phyloP scores from a whole-genome alignment of 2,797 vertebrate species.

The Hippopotamyrus pictus region DNA sequence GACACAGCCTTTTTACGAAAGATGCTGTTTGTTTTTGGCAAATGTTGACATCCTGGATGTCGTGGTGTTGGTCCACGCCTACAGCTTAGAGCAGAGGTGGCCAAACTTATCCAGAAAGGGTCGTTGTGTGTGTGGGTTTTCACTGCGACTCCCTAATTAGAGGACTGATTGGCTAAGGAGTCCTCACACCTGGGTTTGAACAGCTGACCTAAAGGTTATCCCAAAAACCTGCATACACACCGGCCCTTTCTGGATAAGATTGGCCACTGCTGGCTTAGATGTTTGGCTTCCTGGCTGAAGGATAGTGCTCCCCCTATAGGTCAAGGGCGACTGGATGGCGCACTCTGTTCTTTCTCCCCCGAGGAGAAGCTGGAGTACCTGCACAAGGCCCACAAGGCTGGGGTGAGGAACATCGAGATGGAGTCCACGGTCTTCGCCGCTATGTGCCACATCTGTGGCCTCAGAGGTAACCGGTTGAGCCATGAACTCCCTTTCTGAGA shows the following conservation, averaged over 20 bases:
- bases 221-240: background rate
- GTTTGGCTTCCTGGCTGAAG: background rate
- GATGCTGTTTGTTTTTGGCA: background rate
- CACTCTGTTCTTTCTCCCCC: conserved; percentile 77
- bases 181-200: background rate
- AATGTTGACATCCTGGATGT: background rate
- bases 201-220: background rate
- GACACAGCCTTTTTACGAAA: background rate
- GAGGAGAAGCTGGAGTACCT: conserved; percentile 79
- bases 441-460: conserved; percentile 73
- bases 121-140: background rate
- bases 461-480: conserved; percentile 65
- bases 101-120: background rate
- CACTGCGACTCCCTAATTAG: background rate
- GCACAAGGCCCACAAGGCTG: conserved; percentile 64
- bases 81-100: background rate
- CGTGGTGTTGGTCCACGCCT: background rate
- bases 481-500: background rate
- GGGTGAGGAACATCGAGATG: conserved; percentile 83
- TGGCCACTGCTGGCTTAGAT: background rate
- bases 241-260: background rate
- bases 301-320: conserved; percentile 54
- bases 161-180: background rate
- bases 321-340: conserved; percentile 76
- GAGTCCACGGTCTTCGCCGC: conserved; percentile 79